Evolutionary conservation across 2,113 vertebrate genomes (phyloP).

Genomic region (Spilogale gracilis): DNA sequence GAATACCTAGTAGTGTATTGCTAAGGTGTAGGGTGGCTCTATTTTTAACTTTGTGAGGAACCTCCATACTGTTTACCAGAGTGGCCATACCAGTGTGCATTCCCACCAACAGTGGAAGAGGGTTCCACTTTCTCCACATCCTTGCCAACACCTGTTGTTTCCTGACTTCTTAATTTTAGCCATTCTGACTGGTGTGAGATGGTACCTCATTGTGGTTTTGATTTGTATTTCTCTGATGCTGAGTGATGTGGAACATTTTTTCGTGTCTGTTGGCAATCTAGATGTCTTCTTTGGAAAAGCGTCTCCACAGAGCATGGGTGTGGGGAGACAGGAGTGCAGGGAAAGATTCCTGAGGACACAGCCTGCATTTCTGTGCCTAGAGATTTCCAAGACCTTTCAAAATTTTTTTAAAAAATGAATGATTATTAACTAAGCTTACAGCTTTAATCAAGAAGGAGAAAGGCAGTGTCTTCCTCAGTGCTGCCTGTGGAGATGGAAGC

Average conservation of each 20-base stretch:
- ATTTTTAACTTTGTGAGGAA: no score
- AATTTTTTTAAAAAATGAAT: not conserved
- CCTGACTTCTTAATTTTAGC: not conserved
- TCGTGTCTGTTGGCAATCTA: no score
- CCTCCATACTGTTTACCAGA: no score
- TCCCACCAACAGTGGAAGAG: no score
- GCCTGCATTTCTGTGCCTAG: not conserved
- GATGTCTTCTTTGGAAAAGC: no score
- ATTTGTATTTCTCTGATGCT: not conserved
- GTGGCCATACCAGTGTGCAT: no score
- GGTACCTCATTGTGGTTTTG: not conserved
- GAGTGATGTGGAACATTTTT: not conserved
- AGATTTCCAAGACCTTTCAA: not conserved
- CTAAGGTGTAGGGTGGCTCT: not conserved
- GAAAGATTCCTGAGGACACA: not conserved
- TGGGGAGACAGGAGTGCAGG: not conserved
- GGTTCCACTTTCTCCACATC: not conserved
- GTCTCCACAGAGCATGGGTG: not conserved
- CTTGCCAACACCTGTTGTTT: not conserved
- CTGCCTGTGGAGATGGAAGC: not conserved
- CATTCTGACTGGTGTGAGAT: not conserved
- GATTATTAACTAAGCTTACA: not conserved
- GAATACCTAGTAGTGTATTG: not conserved
- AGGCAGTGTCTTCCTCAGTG: not conserved
- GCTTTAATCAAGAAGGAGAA: not conserved